Percentiles rank a stretch among this genome's conserved stretches.
phyloP scores from a whole-genome alignment of 2,888 invertebrate species.

The Pyrgus malvae region DNA sequence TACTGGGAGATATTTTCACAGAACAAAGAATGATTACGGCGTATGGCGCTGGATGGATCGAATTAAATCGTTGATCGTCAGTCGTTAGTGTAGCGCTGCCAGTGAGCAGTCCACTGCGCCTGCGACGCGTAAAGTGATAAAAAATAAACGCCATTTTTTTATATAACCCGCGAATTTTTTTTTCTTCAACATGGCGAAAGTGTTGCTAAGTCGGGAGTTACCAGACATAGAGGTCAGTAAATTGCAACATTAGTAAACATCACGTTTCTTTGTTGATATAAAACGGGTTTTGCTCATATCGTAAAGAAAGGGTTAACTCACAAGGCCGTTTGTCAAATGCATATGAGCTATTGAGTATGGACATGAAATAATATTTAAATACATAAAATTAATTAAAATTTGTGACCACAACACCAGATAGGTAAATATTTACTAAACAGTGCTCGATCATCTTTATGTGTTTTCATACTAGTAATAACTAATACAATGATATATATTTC shows the following conservation, averaged over 20 bases:
- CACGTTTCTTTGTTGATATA: not conserved
- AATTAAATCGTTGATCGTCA: slow-evolving; percentile 35
- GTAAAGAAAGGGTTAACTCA: not conserved
- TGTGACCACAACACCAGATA: too few species aligned
- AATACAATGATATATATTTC: too few species aligned
- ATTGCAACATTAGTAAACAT: not conserved
- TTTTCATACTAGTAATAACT: too few species aligned
- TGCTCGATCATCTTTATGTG: too few species aligned
- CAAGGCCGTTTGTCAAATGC: too few species aligned
- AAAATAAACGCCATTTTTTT: slow-evolving; percentile 20
- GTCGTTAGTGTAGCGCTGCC: slow-evolving; percentile 73
- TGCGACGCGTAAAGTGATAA: slow-evolving; percentile 28
- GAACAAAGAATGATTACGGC: slow-evolving; percentile 19
- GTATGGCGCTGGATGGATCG: not conserved
- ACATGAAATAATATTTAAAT: too few species aligned
- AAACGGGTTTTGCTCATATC: not conserved
- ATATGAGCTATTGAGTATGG: too few species aligned
- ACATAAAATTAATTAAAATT: too few species aligned
- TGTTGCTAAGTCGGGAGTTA: slow-evolving; percentile 85
- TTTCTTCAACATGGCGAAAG: slow-evolving; percentile 67
- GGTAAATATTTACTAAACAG: too few species aligned
- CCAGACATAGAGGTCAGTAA: slow-evolving; percentile 91
- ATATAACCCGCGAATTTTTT: slow-evolving; percentile 19
- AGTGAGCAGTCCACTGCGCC: slow-evolving; percentile 74
- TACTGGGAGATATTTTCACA: not conserved